phyloP scores from a whole-genome alignment of 1,140 invertebrate genomes.

The Drosophila murphyi region DNA sequence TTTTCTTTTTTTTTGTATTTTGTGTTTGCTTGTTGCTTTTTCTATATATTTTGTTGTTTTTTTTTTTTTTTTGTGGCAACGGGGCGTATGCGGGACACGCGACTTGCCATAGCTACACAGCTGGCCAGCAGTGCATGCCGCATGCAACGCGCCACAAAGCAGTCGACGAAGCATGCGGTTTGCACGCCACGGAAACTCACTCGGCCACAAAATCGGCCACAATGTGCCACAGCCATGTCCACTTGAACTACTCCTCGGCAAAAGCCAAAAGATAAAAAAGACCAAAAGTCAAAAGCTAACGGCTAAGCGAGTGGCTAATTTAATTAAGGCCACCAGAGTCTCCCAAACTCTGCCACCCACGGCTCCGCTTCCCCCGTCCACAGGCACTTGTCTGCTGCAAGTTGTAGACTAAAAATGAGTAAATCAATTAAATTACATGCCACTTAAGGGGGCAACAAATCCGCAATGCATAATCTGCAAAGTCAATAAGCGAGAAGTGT shows the following conservation, averaged over 20 bases:
- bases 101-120: constrained; percentile 6
- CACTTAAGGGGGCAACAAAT: background rate
- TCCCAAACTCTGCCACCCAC: background rate
- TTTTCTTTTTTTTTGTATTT: constrained; percentile 27
- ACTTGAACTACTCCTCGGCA: constrained; percentile 18
- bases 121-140: constrained; percentile 39
- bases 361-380: background rate
- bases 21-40: constrained; percentile 4
- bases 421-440: background rate
- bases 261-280: constrained; percentile 9
- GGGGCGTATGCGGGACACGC: constrained; percentile 33
- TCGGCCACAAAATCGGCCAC: constrained; percentile 50
- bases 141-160: constrained; percentile 36
- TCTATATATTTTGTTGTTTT: constrained; percentile 21
- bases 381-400: background rate
- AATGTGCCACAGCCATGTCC: constrained; percentile 44
- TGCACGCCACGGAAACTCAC: constrained; percentile 47
- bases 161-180: constrained; percentile 32
- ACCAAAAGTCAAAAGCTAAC: constrained; percentile 1
- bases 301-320: constrained; percentile 31
- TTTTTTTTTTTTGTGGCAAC: constrained; percentile 10
- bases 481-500: constrained; percentile 19
- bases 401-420: background rate
- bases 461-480: constrained; percentile 8
- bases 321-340: background rate